Evolutionary conservation across 1,140 invertebrate species (phyloP).

Genomic region (Ostrea denselamellosa): DNA sequence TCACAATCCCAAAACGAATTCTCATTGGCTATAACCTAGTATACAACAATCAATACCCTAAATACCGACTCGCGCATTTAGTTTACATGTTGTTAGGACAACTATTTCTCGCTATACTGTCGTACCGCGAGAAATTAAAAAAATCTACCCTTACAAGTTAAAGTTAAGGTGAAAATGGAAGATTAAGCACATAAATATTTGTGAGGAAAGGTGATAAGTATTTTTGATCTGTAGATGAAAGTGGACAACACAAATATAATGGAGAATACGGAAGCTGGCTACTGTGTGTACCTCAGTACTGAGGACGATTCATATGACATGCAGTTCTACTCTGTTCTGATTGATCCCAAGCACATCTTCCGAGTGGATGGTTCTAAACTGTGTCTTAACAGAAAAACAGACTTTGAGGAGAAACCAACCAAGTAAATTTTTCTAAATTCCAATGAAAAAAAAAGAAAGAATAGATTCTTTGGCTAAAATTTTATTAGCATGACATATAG

Average conservation of each 20-base stretch:
- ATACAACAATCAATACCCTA: too few relatives aligned
- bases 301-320: slow-evolving; percentile 60
- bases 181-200: not conserved
- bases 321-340: slow-evolving; percentile 59
- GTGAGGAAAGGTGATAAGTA: not conserved
- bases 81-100: too few relatives aligned
- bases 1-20: too few relatives aligned
- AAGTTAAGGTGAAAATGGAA: too few relatives aligned
- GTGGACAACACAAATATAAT: slow-evolving; percentile 56
- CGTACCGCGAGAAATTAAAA: too few relatives aligned
- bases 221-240: slow-evolving; percentile 54
- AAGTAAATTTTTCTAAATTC: slow-evolving; percentile 45
- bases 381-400: slow-evolving; percentile 55
- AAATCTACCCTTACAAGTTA: too few relatives aligned
- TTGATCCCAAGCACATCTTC: slow-evolving; percentile 57
- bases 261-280: slow-evolving; percentile 58
- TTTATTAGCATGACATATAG: too few relatives aligned
- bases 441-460: too few relatives aligned
- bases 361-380: slow-evolving; percentile 55
- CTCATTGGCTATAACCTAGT: too few relatives aligned
- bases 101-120: too few relatives aligned
- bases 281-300: slow-evolving; percentile 62
- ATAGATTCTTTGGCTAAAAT: too few relatives aligned
- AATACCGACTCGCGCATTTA: too few relatives aligned
- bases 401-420: slow-evolving; percentile 63